phyloP scores from a whole-genome alignment of 1,140 invertebrate species.

The Gryon sp. region DNA sequence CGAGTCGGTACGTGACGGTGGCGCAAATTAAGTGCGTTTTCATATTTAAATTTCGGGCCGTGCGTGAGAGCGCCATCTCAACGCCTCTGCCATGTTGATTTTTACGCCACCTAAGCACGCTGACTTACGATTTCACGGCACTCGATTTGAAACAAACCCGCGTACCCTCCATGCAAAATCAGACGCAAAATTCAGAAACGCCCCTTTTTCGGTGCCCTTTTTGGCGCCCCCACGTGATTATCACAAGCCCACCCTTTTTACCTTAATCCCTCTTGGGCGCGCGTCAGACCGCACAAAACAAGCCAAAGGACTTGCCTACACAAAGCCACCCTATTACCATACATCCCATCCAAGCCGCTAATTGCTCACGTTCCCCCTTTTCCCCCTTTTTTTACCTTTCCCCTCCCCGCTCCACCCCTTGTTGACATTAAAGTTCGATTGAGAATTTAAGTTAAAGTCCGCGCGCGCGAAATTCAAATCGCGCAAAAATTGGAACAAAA shows the following conservation, averaged over 20 bases:
- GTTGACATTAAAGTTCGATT: too few species aligned
- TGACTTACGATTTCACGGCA: slow-evolving; percentile 5
- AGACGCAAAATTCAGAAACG: slow-evolving; percentile 36
- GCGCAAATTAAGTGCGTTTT: slow-evolving; percentile 65
- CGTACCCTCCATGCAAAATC: slow-evolving; percentile 8
- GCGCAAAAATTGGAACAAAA: slow-evolving; percentile 8
- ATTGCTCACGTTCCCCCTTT: slow-evolving; percentile 8
- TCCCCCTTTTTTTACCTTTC: too few species aligned
- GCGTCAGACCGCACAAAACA: slow-evolving; percentile 42
- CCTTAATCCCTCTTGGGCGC: slow-evolving; percentile 66
- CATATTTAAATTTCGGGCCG: slow-evolving; percentile 70
- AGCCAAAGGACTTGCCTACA: slow-evolving; percentile 65
- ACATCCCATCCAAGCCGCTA: slow-evolving; percentile 54
- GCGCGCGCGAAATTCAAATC: slow-evolving; percentile 36
- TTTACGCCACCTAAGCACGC: slow-evolving; percentile 56
- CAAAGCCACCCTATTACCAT: slow-evolving; percentile 69
- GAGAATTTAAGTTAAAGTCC: slow-evolving; percentile 15
- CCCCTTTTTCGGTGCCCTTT: slow-evolving; percentile 25
- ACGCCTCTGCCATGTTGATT: slow-evolving; percentile 76
- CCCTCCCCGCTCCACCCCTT: too few species aligned
- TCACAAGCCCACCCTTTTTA: slow-evolving; percentile 68
- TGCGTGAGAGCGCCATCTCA: slow-evolving; percentile 72
- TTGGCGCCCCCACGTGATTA: slow-evolving; percentile 61
- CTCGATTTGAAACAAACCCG: background rate
- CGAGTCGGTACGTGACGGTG: slow-evolving; percentile 27